These are phyloP conservation scores for Geococcyx californianus DNA, from an alignment of 2,113 vertebrate species.

Conservation along the genomic window DNA sequence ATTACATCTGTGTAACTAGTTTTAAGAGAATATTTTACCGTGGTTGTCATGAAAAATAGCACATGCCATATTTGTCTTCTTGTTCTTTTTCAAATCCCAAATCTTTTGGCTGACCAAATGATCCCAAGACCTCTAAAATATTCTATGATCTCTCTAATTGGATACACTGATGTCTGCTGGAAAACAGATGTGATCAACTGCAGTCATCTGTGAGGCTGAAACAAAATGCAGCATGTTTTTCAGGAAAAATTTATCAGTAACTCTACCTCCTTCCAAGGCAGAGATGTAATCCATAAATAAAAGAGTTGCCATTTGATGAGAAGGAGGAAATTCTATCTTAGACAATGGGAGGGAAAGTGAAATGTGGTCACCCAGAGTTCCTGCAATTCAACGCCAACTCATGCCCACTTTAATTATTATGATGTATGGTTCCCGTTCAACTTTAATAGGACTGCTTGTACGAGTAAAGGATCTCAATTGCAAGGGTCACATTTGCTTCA, in stretches of 20 bases:
- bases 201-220: slow-evolving; percentile 39
- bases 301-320: slow-evolving; percentile 42
- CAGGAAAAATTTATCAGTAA: slow-evolving; percentile 46
- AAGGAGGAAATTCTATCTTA: slow-evolving; percentile 47
- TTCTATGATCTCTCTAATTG: slow-evolving; percentile 61
- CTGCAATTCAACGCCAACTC: slow-evolving; percentile 43
- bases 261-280: slow-evolving; percentile 32
- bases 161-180: slow-evolving; percentile 49
- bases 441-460: slow-evolving; percentile 25
- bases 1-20: not conserved
- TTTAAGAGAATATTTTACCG: not conserved
- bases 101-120: slow-evolving; percentile 38
- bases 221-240: not conserved
- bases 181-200: slow-evolving; percentile 64
- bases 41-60: not conserved
- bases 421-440: slow-evolving; percentile 14
- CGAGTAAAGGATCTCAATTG: not conserved
- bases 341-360: slow-evolving; percentile 48
- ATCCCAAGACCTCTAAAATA: slow-evolving; percentile 40
- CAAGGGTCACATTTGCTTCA: not conserved
- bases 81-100: slow-evolving; percentile 26
- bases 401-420: slow-evolving; percentile 48
- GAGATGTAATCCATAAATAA: slow-evolving; percentile 41
- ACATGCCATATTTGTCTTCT: not conserved
- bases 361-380: slow-evolving; percentile 48